Percentiles rank a stretch among this genome's conserved stretches.
phyloP scores from a whole-genome alignment of 2,113 vertebrate species.

The Oenanthe oenanthe region DNA sequence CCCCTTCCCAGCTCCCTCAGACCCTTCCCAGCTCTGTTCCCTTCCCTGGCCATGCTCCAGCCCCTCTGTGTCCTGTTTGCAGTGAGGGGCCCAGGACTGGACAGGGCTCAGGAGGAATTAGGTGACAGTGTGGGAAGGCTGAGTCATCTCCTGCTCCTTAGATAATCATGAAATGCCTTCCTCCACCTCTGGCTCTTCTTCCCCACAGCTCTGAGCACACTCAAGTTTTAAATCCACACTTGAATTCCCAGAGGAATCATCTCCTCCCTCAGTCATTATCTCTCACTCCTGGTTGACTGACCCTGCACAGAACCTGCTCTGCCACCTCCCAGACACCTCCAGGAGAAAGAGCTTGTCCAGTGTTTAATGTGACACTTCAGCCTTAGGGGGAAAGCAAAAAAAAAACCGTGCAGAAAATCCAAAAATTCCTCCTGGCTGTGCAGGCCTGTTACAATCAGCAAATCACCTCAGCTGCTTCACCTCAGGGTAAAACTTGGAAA shows the following conservation, averaged over 20 bases:
- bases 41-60: not conserved
- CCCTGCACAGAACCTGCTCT: not conserved
- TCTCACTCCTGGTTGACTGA: not conserved
- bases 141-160: not conserved
- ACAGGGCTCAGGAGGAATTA: not conserved
- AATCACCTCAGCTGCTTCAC: not conserved
- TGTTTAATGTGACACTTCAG: not conserved
- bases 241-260: not conserved
- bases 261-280: not conserved
- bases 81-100: not conserved
- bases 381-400: not conserved
- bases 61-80: not conserved
- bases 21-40: accelerated
- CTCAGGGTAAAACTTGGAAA: not conserved
- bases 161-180: not conserved
- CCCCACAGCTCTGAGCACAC: not conserved
- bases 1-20: not conserved
- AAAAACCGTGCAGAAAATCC: not conserved
- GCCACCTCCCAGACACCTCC: not conserved
- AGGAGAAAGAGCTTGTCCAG: not conserved
- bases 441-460: accelerated
- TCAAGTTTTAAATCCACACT: not conserved
- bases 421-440: accelerated
- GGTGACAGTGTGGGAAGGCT: not conserved
- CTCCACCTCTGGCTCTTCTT: not conserved